Conservation (phyloP, 2,888 invertebrate genomes). For the Drosophila paramelanica region DNA sequence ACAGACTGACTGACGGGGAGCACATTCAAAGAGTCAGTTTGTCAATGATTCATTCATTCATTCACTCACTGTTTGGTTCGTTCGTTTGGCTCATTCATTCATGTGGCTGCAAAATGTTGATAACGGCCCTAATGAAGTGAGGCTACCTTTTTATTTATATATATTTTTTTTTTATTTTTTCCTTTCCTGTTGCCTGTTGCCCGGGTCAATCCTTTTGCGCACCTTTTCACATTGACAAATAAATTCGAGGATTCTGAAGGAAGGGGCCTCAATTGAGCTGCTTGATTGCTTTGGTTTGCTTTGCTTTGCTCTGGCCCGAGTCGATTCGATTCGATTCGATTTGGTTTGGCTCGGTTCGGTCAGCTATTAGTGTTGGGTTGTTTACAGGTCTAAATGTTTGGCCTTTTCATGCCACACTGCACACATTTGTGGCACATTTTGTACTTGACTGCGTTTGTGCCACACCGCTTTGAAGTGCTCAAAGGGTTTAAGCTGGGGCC, state of each 20-base stretch:
- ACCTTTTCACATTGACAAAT: slow-evolving; percentile 79
- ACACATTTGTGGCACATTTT: slow-evolving; percentile 78
- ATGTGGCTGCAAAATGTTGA: slow-evolving; percentile 73
- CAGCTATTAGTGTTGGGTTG: slow-evolving; percentile 70
- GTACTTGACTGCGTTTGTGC: slow-evolving; percentile 61
- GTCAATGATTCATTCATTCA: slow-evolving; percentile 35
- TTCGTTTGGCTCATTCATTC: slow-evolving; percentile 46
- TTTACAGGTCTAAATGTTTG: slow-evolving; percentile 73
- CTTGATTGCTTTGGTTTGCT: slow-evolving; percentile 66
- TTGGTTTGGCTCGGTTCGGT: slow-evolving; percentile 22
- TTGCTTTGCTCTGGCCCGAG: slow-evolving; percentile 33
- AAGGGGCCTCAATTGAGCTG: slow-evolving; percentile 35
- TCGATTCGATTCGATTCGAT: slow-evolving; percentile 18
- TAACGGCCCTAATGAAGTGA: slow-evolving; percentile 79
- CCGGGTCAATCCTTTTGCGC: slow-evolving; percentile 64
- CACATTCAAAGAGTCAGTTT: slow-evolving; percentile 25
- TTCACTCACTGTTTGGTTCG: neutral
- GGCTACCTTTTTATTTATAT: slow-evolving; percentile 61
- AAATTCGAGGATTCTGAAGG: slow-evolving; percentile 47
- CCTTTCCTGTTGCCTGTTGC: neutral
- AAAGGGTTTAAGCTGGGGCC: slow-evolving; percentile 35
- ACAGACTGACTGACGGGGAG: slow-evolving; percentile 29
- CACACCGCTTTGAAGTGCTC: slow-evolving; percentile 52
- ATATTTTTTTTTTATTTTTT: neutral
- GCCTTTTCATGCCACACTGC: slow-evolving; percentile 74